A percentile compares a stretch with the other conserved stretches of the same genome.
Evolutionary conservation across 1,140 invertebrate genomes (phyloP).

Genomic region (Stenopsyche tienmushanensis): DNA sequence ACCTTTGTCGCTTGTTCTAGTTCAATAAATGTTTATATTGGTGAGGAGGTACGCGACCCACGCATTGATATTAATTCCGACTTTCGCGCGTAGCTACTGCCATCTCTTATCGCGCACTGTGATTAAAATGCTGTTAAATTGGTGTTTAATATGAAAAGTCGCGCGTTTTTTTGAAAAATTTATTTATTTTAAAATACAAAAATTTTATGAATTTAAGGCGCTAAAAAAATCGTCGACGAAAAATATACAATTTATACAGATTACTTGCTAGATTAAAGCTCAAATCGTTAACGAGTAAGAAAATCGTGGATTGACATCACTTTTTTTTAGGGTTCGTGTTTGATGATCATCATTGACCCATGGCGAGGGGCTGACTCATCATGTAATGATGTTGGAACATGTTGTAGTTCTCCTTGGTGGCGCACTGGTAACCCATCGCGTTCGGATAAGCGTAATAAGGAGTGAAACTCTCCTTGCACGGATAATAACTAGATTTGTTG

Average conservation of each 20-base stretch:
- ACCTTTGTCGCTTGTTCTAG: too few relatives aligned
- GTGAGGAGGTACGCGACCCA: too few relatives aligned
- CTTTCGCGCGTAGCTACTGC: too few relatives aligned
- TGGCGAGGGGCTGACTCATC: slow-evolving; percentile 51
- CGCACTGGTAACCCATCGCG: slow-evolving; percentile 51
- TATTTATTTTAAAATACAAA: not conserved
- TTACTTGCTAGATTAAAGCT: too few relatives aligned
- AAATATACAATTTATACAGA: not conserved
- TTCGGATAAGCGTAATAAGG: slow-evolving; percentile 50
- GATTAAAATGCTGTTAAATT: too few relatives aligned
- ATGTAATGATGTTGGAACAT: slow-evolving; percentile 54
- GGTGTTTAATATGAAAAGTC: not conserved
- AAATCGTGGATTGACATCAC: too few relatives aligned
- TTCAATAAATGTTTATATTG: too few relatives aligned
- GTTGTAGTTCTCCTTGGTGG: slow-evolving; percentile 52
- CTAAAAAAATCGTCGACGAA: too few relatives aligned
- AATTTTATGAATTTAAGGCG: not conserved
- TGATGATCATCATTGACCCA: slow-evolving; percentile 47
- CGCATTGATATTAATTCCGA: too few relatives aligned
- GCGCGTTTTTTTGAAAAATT: not conserved
- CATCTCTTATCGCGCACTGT: too few relatives aligned
- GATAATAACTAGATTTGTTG: slow-evolving; percentile 35
- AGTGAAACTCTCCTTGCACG: slow-evolving; percentile 28
- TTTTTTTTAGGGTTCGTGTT: too few relatives aligned
- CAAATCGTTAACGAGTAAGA: too few relatives aligned